These are phyloP conservation scores for Matsumyia berberina DNA, from an alignment of 2,888 invertebrate species.

Conservation along the genomic window DNA sequence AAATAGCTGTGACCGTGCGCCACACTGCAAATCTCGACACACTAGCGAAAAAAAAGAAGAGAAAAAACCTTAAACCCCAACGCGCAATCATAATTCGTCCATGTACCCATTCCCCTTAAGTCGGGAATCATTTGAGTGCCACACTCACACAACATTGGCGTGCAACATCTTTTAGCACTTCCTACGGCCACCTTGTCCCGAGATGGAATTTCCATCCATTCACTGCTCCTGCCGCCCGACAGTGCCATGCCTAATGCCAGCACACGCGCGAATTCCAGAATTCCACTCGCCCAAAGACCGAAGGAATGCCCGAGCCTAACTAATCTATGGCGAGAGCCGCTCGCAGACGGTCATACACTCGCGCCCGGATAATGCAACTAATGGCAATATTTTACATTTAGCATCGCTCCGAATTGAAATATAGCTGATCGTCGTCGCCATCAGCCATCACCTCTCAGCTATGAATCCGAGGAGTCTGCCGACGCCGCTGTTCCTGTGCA, in stretches of 20 bases:
- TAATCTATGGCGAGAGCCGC: slow-evolving; percentile 30
- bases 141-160: slow-evolving; percentile 54
- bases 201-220: slow-evolving; percentile 49
- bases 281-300: slow-evolving; percentile 7
- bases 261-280: slow-evolving; percentile 54
- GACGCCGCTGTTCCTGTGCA: not conserved
- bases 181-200: slow-evolving; percentile 55
- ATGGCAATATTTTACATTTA: slow-evolving; percentile 76
- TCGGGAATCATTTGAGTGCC: slow-evolving; percentile 51
- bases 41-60: not conserved
- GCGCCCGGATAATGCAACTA: slow-evolving; percentile 70
- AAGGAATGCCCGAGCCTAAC: slow-evolving; percentile 27
- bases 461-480: slow-evolving; percentile 16
- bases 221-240: not conserved
- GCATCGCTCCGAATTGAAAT: slow-evolving; percentile 75
- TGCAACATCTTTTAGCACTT: slow-evolving; percentile 66
- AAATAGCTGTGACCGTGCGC: not conserved
- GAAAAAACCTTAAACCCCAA: too few species aligned
- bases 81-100: slow-evolving; percentile 58
- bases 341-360: not conserved
- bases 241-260: slow-evolving; percentile 55
- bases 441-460: slow-evolving; percentile 63
- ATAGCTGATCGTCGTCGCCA: slow-evolving; percentile 67
- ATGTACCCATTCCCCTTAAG: slow-evolving; percentile 51
- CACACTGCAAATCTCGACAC: slow-evolving; percentile 4